Base-by-base conservation (phyloP, 2,797 vertebrate species). In the Gallinago solitaria region DNA sequence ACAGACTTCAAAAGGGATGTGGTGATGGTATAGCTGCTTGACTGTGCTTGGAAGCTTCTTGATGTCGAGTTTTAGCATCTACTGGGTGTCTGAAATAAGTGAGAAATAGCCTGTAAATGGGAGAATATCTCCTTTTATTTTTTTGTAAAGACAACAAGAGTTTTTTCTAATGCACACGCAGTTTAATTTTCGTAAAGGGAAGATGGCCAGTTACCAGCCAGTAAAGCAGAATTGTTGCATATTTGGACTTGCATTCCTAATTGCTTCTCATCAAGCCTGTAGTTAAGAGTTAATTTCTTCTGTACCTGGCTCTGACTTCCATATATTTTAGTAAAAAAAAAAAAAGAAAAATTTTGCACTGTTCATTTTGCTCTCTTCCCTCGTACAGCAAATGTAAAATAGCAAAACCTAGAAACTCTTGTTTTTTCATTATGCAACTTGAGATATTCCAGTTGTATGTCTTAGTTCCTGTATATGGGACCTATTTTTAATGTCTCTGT, bases 301-400 rank as follows among this genome's bases (percentile, higher is more conserved):
- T 93, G 78, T 87, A 90, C 59, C 48, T 92, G 93, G 71, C 90
- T 83, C 96, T 92, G 93, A 92, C 83, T 88, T 95, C 91, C 92
- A 80, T 90, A 78, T 96, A 83, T 96, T 97, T 97, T 96, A 96
- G 73, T 97, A 97, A 97, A 97, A 97, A 97, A 96, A 94, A 97
- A 95, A 89, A 93, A 91, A 78, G 65, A 88, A 67, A 95, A 73
- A 57, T 91, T 98, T 98, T 98, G 98, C 98, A 98, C 98, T 98
- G 97, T 97, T 97, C 21, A 6, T 94, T 95, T 96, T 97, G 83
- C 71, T 83, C 69, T 97, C 97, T 95, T 93, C 85, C 91, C 81
- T 83, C 65, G 6, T 68, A 48, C 83, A 92, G 89, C 92, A 89
- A 90, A 95, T 97, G 94, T 94, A 84, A 95, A 95, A 93, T 95